Evolutionary conservation across 2,797 vertebrate species (phyloP), one percentile per base, ranked within the genome.

Genomic region (Sebastes vulpes): DNA sequence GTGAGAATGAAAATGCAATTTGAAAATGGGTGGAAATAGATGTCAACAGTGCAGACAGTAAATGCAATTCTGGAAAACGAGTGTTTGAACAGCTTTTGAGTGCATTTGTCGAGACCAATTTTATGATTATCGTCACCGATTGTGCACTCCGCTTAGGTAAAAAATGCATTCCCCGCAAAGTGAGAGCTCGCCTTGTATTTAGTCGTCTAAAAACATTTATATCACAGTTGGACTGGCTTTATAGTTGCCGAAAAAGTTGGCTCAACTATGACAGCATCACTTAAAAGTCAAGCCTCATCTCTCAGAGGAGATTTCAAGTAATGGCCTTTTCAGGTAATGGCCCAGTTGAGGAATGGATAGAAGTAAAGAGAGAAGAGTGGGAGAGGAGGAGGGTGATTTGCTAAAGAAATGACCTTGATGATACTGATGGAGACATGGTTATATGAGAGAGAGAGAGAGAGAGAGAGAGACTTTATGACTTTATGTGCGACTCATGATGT

Each of bases 261-360:
- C 61, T 85, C 56, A 58, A 25, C 72, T 79, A 69, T 77, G 87
- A 73, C 80, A n/a, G 85, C 72, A 52, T 71, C 83, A 26, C 82
- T 88, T 91, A 71, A 82, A 83, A 87, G 83, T 91, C 71, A 28
- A 81, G 83, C 78, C 80, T 89, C 84, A 84, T 86, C 74, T 84
- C 84, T 89, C 83, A 42, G 71, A 48, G 76, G 78, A 84, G 87
- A 80, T 82, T 82, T 79, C 72, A 70, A 69, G 74, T 89, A 89
- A 91, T 85, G 88, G 85, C 84, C 85, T 92, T 85, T 85, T 82
- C 59, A 72, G 86, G 82, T 92, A 89, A 92, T 88, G 91, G 85
- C 61, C 83, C 83, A 65, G 84, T 74, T 84, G 84, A 86, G 56
- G 73, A 77, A 91, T 85, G 81, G 78, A 79, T 67, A 5, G 68